Evolutionary conservation across 2,888 invertebrate genomes (phyloP), one percentile per base, ranked within the genome.

Genomic region (Leucophenga maculata): DNA sequence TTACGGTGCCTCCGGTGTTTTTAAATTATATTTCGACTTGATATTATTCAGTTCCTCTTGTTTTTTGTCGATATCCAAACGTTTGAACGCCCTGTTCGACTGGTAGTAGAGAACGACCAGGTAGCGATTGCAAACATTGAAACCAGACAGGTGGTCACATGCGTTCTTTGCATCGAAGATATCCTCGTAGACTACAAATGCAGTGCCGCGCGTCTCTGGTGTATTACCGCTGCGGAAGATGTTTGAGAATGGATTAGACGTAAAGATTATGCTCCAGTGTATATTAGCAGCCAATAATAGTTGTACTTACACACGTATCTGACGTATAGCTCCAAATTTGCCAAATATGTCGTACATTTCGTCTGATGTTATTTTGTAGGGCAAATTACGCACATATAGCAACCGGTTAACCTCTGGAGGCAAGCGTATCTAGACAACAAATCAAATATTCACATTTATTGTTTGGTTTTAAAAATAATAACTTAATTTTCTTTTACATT

Each of bases 301-400:
- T 32, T 32, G 31, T 20, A 91, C 95, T 93, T 92, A 97, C 97
- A 98, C 96, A 90, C 99, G 91, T 73, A 99, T 99, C 90, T 99
- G 99, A 80, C 99, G 90, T 76, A 99, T 99, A 3, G 99, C 99
- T 80, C 99, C 99, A 90, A 99, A 99, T 91, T 99, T 99, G 18
- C 99, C 99, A 91, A 99, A 99, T 75, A 99, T 99, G 89, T 99
- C 99, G 87, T 99, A 99, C 99, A 99, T 99, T 92, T 99, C 99
- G 89, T 99, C 99, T 6, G 96, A 97, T 65, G 98, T 98, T 79
- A 99, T 99, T 91, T 99, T 99, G 86, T 99, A 99, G 0, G 99
- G 99, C 72, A 99, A 90, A 90, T 99, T 99, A 84, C 99, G 91
- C 11, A 99, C 94, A 87, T 98, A 99, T 3, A 99, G 90, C 71